Percentiles rank a stretch among this genome's conserved stretches.
These are phyloP conservation scores for Bujurquina vittata DNA, from an alignment of 2,113 vertebrate species.

Conservation along the genomic window DNA sequence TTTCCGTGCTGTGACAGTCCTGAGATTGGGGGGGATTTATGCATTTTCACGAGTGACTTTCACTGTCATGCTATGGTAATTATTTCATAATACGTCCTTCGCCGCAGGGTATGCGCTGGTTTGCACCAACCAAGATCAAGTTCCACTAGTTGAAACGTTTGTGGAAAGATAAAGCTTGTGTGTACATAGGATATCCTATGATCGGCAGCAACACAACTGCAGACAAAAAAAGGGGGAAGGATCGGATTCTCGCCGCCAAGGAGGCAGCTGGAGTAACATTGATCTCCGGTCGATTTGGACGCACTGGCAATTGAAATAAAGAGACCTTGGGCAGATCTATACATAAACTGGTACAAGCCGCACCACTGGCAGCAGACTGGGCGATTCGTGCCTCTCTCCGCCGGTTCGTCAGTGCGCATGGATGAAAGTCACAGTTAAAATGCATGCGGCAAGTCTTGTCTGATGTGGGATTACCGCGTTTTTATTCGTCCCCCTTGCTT, in stretches of 20 bases:
- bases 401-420: conserved; percentile 65
- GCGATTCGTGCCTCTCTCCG: conserved; percentile 67
- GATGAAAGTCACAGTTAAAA: conserved; percentile 72
- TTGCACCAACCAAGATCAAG: conserved; percentile 74
- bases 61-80: conserved; percentile 38
- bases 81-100: conserved; percentile 54
- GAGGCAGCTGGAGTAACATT: conserved; percentile 24
- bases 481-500: not conserved
- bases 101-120: conserved; percentile 57
- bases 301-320: conserved; percentile 48
- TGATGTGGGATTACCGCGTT: conserved; percentile 64
- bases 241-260: conserved; percentile 16
- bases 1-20: conserved; percentile 60
- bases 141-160: conserved; percentile 78
- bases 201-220: conserved; percentile 27
- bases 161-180: conserved; percentile 42
- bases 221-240: not conserved
- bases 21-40: conserved; percentile 57
- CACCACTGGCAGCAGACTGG: conserved; percentile 69
- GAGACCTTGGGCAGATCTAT: conserved; percentile 65
- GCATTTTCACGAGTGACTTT: conserved; percentile 43
- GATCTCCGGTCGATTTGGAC: conserved; percentile 45
- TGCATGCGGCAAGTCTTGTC: conserved; percentile 56
- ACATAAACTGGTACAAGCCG: conserved; percentile 70
- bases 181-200: conserved; percentile 22